Evolutionary conservation across 2,113 vertebrate species (phyloP).

Genomic region (Nicator chloris): DNA sequence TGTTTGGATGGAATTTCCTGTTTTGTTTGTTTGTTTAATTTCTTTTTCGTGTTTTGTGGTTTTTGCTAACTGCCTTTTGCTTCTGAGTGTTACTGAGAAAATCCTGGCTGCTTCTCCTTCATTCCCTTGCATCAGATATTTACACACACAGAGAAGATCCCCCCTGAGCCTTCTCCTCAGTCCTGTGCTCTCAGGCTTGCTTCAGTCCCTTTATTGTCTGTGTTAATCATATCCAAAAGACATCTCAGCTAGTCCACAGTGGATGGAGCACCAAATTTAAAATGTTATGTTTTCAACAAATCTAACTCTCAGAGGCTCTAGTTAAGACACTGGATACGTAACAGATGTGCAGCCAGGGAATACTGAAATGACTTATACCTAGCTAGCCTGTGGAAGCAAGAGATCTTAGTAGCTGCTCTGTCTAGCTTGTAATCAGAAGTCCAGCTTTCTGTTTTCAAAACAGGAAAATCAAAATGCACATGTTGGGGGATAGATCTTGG

Average conservation of each 20-base stretch:
- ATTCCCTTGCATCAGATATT: neutral
- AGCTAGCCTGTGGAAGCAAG: neutral
- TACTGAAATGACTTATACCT: neutral
- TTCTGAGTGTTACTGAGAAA: neutral
- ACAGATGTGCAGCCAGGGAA: neutral
- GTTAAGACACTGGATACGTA: neutral
- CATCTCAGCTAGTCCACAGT: neutral
- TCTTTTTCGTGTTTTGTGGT: neutral
- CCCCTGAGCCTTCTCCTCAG: neutral
- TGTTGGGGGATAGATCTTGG: neutral
- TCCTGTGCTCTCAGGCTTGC: neutral
- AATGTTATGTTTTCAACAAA: neutral
- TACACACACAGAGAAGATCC: neutral
- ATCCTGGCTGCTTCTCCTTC: neutral
- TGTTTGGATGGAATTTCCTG: neutral
- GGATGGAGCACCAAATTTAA: neutral
- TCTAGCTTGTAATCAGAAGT: neutral
- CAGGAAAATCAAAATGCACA: neutral
- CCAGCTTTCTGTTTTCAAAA: neutral
- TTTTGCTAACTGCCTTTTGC: neutral
- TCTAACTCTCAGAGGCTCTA: neutral
- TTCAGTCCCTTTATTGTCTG: neutral
- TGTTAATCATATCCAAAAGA: neutral
- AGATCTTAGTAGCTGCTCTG: neutral
- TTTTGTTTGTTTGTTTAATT: neutral